Evolutionary conservation across 2,113 vertebrate genomes (phyloP).

Genomic region (Crotalus tigris): DNA sequence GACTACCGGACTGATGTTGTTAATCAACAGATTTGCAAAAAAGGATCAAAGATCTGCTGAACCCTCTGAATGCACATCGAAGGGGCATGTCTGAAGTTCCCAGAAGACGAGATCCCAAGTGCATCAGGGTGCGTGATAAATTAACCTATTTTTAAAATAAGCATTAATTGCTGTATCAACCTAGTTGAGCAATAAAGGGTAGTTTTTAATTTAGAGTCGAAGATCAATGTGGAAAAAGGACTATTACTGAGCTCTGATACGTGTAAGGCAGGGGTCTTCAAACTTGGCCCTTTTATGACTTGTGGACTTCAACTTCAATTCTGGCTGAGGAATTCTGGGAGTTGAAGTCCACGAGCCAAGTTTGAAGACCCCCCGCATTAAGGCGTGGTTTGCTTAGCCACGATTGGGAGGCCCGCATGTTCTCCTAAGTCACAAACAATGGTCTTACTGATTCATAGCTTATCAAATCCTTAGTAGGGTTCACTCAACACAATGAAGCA

Average conservation of each 20-base stretch:
- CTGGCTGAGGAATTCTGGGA: no score
- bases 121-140: constrained; percentile 34
- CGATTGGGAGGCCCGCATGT: background rate
- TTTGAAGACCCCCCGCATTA: background rate
- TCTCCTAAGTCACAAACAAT: background rate
- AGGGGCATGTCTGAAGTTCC: constrained; percentile 27
- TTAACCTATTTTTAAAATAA: constrained; percentile 32
- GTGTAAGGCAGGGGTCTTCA: background rate
- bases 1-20: constrained; percentile 56
- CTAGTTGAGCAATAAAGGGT: background rate
- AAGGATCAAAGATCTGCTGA: constrained; percentile 39
- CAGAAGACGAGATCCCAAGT: constrained; percentile 36
- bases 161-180: background rate
- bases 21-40: constrained; percentile 52
- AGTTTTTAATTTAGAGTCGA: background rate
- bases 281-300: no score
- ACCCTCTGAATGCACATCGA: constrained; percentile 21
- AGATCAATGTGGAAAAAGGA: background rate
- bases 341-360: no score
- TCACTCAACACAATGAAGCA: background rate
- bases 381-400: background rate
- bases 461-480: background rate
- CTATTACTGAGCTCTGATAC: background rate
- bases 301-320: no score
- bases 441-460: background rate